phyloP scores from a whole-genome alignment of 2,113 vertebrate species.

The Enhydra lutris region DNA sequence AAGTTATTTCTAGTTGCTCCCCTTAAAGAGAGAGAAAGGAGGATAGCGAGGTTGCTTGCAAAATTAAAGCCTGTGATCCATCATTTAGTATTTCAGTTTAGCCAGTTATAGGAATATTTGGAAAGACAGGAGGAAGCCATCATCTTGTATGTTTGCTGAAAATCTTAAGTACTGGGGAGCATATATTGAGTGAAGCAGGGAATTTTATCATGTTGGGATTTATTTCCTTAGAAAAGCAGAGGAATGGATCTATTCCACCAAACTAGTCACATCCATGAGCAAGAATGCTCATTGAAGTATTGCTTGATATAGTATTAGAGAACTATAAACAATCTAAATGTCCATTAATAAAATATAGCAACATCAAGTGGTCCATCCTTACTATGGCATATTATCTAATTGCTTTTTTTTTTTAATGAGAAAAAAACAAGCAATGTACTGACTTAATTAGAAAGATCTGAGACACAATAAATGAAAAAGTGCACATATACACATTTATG shows the following conservation, averaged over 20 bases:
- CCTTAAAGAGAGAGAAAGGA: conserved; percentile 11
- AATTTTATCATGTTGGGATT: conserved; percentile 48
- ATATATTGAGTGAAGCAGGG: neutral
- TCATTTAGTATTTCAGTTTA: conserved; percentile 35
- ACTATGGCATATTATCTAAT: neutral
- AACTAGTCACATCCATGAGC: neutral
- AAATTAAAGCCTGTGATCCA: neutral
- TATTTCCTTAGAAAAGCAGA: conserved; percentile 20
- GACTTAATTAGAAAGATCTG: neutral
- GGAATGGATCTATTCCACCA: neutral
- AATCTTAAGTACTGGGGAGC: conserved; percentile 38
- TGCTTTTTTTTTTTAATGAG: neutral
- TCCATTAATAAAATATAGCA: neutral
- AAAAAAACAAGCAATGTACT: neutral
- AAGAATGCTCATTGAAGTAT: neutral
- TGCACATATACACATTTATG: neutral
- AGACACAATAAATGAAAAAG: neutral
- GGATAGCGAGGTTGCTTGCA: neutral
- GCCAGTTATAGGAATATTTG: conserved; percentile 46
- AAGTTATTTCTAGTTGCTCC: conserved; percentile 54
- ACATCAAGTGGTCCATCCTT: neutral
- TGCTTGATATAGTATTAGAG: neutral
- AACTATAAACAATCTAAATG: neutral
- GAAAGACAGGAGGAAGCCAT: conserved; percentile 24
- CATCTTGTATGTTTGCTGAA: neutral